Evolutionary conservation across 92 coral and sea anemone genomes (phyloP), one percentile per base, ranked within the genome.

Genomic region (Parazoanthus swiftii): DNA sequence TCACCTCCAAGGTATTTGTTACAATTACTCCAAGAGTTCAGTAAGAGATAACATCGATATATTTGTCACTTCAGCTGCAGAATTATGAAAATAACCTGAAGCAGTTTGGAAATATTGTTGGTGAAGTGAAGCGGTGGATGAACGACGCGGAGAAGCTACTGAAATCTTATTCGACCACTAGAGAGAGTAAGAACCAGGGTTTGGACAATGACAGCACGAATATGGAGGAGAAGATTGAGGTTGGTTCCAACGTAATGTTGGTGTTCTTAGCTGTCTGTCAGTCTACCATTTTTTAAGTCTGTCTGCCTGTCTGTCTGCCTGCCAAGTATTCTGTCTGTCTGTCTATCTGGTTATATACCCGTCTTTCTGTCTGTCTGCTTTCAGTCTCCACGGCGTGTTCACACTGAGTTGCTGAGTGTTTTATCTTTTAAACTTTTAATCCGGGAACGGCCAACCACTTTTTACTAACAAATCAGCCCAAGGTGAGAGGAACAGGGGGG

Each of bases 171-270:
- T 83, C 66, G 13, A 46, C 43, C 9, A 43, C 78, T 18, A 83
- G 59, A 21, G 86, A 83, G 38, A 44, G 85, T n/a, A 16, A 25
- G 35, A 86, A 88, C 25, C 74, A 68, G 3, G 86, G 59, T 25
- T 73, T 81, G 14, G 36, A 85, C 8, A 75, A 85, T 38, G 93
- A 85, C 76, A 85, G 8, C 63, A n/a, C 18, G 6, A 74, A 80
- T 15, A 85, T 91, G 73, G 89, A 91, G 21, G 88, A 89, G 82
- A 91, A 74, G 85, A 88, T 91, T 29, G 91, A 91, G 89, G 93
- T 75, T 77, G 33, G 33, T 29, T 29, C 33, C 33, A 29, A 29
- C 33, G 33, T 29, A 29, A 29, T 29, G 33, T 29, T 29, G n/a
- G 86, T 44, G 3, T 37, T 15, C 38, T 36, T 38, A 4, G 59